These are phyloP conservation scores for Crematogaster levior DNA, from an alignment of 2,888 invertebrate genomes.

Conservation along the genomic window DNA sequence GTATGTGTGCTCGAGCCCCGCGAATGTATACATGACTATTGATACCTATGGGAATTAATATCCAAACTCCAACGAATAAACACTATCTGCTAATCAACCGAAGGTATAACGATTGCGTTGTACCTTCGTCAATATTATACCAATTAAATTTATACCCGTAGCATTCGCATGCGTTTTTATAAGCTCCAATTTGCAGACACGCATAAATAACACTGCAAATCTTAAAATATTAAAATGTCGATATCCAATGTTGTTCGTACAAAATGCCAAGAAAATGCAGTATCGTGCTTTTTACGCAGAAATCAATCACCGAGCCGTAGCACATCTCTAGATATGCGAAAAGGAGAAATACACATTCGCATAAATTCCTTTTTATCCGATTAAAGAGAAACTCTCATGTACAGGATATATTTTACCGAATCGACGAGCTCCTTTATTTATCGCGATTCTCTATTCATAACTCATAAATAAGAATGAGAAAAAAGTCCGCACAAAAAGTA, in stretches of 20 bases:
- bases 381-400: conserved; percentile 20
- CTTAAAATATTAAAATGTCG: neutral
- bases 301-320: neutral
- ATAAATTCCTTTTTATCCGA: conserved; percentile 46
- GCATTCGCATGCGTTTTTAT: neutral
- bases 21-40: neutral
- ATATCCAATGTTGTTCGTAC: neutral
- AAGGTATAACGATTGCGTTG: neutral
- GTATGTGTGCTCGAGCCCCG: neutral
- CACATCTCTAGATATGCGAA: neutral
- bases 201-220: conserved; percentile 10
- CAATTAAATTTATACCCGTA: neutral
- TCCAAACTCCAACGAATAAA: neutral
- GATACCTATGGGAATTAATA: conserved; percentile 9
- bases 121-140: neutral
- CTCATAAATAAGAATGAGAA: conserved; percentile 39
- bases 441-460: conserved; percentile 26
- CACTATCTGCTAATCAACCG: neutral
- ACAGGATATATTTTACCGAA: conserved; percentile 5
- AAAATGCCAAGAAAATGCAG: conserved; percentile 20
- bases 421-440: conserved; percentile 22
- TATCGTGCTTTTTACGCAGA: neutral
- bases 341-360: neutral
- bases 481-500: neutral
- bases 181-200: neutral